A percentile compares a stretch with the other conserved stretches of the same genome.
These are phyloP conservation scores for Parapristionchus giblindavisi DNA, from an alignment of 2,888 invertebrate genomes.

Conservation along the genomic window DNA sequence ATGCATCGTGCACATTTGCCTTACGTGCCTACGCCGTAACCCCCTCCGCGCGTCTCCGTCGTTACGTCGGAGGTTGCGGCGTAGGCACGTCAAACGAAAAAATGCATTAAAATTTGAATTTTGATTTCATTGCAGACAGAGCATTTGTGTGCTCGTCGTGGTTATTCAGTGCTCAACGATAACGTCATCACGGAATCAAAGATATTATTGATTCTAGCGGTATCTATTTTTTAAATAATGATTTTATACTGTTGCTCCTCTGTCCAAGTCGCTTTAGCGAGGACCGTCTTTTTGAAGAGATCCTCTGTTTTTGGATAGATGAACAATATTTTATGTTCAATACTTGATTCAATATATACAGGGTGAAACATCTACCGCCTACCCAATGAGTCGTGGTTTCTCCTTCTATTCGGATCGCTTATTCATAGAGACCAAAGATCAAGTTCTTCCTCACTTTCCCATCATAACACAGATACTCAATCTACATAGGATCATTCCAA, in stretches of 20 bases:
- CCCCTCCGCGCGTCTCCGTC: too few species aligned
- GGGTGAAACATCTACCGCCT: conserved; percentile 16
- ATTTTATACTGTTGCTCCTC: not conserved
- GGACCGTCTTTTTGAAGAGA: not conserved
- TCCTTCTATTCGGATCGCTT: not conserved
- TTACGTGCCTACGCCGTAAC: too few species aligned
- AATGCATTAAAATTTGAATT: not conserved
- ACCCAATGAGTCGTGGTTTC: conserved; percentile 23
- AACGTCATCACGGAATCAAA: conserved; percentile 70
- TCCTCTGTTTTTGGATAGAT: too few species aligned
- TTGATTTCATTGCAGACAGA: conserved; percentile 70
- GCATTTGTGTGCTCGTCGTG: conserved; percentile 71
- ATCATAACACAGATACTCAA: conserved; percentile 14
- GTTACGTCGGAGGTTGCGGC: too few species aligned
- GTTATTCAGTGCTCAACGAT: conserved; percentile 70
- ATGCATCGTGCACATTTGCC: too few species aligned
- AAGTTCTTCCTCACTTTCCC: conserved; percentile 9
- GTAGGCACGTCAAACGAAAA: too few species aligned
- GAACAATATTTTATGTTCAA: too few species aligned
- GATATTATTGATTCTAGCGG: conserved; percentile 72
- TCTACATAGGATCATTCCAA: not conserved
- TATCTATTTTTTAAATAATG: conserved; percentile 64
- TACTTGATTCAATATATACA: not conserved
- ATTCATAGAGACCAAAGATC: not conserved
- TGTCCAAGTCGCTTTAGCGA: not conserved